Percentiles rank a stretch among this genome's conserved stretches.
Conservation (phyloP, 2,888 invertebrate genomes). For the Eupithecia tripunctaria region DNA sequence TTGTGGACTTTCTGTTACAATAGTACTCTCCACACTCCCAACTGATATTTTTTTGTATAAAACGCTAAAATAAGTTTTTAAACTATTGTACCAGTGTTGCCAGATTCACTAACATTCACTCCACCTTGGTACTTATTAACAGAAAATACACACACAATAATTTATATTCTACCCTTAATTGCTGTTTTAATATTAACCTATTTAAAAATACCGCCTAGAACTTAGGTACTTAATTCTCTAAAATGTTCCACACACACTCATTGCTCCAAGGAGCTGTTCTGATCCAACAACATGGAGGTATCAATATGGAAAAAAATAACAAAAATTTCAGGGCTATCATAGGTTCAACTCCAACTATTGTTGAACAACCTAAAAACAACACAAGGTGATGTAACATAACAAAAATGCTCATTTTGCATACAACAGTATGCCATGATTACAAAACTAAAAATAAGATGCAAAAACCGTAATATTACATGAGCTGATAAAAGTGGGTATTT, state of each 20-base stretch:
- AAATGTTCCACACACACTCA: constrained; percentile 70
- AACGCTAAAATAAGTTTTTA: constrained; percentile 78
- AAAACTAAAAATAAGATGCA: constrained; percentile 17
- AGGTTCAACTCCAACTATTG: constrained; percentile 46
- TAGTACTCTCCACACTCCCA: constrained; percentile 69
- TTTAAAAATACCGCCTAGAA: constrained; percentile 74
- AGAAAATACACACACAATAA: constrained; percentile 83
- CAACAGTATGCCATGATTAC: constrained; percentile 37
- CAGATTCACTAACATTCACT: constrained; percentile 64
- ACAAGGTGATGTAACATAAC: constrained; percentile 54
- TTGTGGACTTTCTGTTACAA: constrained; percentile 84
- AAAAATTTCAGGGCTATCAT: constrained; percentile 56
- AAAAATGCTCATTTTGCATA: constrained; percentile 42
- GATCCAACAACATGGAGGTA: constrained; percentile 59
- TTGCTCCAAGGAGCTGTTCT: constrained; percentile 58
- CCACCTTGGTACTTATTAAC: constrained; percentile 68
- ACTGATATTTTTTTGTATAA: constrained; percentile 81
- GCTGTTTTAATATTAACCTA: constrained; percentile 76
- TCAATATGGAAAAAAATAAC: constrained; percentile 65
- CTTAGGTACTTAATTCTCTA: constrained; percentile 75
- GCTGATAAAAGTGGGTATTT: constrained; percentile 2
- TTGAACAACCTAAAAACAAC: constrained; percentile 56
- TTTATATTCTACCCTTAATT: constrained; percentile 78
- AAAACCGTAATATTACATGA: constrained; percentile 3
- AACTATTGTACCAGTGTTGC: constrained; percentile 76